Percentiles rank a stretch among this genome's conserved stretches.
Evolutionary conservation across 2,888 invertebrate genomes (phyloP).

Genomic region (Agriopis aurantiaria): DNA sequence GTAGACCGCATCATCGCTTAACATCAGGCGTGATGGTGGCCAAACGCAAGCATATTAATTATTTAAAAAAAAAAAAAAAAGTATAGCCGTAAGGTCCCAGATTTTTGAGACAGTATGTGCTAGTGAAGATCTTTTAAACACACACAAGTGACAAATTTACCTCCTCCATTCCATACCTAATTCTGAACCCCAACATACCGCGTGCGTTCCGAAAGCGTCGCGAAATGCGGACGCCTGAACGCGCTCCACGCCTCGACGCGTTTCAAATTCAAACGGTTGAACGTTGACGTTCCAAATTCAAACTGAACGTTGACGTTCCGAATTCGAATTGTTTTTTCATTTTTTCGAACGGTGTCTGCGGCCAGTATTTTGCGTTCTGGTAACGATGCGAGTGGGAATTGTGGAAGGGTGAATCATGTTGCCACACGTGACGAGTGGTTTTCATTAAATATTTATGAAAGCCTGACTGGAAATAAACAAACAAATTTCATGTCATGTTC

Average conservation of each 20-base stretch:
- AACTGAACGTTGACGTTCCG: constrained; percentile 76
- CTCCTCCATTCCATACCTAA: constrained; percentile 44
- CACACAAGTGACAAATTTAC: too few relatives aligned
- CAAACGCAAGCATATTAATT: too few relatives aligned
- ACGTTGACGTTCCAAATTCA: constrained; percentile 77
- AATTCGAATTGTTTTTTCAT: constrained; percentile 83
- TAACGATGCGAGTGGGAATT: constrained; percentile 40
- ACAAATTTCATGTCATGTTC: neutral
- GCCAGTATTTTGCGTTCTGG: constrained; percentile 68
- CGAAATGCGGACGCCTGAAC: constrained; percentile 58
- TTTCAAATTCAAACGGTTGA: constrained; percentile 76
- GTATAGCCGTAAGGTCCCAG: too few relatives aligned
- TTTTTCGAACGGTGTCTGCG: constrained; percentile 73
- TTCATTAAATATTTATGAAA: constrained; percentile 1
- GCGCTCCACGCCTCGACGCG: constrained; percentile 64
- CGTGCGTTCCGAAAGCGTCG: constrained; percentile 57
- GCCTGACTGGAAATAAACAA: neutral
- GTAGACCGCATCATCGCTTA: too few relatives aligned
- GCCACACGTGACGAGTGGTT: constrained; percentile 8
- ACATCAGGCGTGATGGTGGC: too few relatives aligned
- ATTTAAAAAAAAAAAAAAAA: too few relatives aligned
- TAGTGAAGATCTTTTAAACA: too few relatives aligned
- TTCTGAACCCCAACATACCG: constrained; percentile 56
- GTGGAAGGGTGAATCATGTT: constrained; percentile 29
- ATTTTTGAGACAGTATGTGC: too few relatives aligned